Evolutionary conservation across 2,113 vertebrate species (phyloP), one percentile per base, ranked within the genome.

Genomic region (Sylvietta virens): DNA sequence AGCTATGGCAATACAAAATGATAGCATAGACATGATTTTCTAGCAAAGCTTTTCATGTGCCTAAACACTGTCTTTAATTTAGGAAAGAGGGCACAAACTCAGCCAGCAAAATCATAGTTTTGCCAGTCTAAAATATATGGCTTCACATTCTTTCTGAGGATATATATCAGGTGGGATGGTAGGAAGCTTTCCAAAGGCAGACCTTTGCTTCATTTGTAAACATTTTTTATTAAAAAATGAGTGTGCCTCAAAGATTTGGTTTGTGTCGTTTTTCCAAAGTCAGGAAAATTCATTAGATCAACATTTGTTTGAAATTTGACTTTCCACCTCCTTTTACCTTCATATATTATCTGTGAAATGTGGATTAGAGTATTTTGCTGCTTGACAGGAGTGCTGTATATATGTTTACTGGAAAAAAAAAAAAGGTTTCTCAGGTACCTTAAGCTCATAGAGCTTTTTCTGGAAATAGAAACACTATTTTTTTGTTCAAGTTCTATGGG

Each of bases 261-360:
- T 92, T 72, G 23, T 69, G 62, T 35, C 37, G 2, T 44, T 91
- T 93, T 94, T 74, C 77, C 77, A 65, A 87, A 94, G 64, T 79
- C 61, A 80, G 88, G 92, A 94, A 93, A 96, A 97, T 77, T 88
- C 53, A 94, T 86, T 95, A 94, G 33, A 67, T 93, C 27, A 81
- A 83, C 26, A 48, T 74, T 92, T 91, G 30, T 90, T 84, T 94
- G 48, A 84, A 88, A 81, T 23, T 42, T 91, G 18, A 62, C 39
- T 88, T 92, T 92, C 69, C 19, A 39, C 15, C 51, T 67, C 44
- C 51, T 71, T 78, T 83, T 72, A 54, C 69, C 37, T 88, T 81
- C 69, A 81, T 94, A 67, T 81, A 83, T 95, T 88, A 48, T 74
- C 88, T 79, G 48, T 84, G 73, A 97, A 90, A 82, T 81, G 21